Conservation (phyloP, 2,797 vertebrate genomes). For the Sciurus carolinensis region DNA sequence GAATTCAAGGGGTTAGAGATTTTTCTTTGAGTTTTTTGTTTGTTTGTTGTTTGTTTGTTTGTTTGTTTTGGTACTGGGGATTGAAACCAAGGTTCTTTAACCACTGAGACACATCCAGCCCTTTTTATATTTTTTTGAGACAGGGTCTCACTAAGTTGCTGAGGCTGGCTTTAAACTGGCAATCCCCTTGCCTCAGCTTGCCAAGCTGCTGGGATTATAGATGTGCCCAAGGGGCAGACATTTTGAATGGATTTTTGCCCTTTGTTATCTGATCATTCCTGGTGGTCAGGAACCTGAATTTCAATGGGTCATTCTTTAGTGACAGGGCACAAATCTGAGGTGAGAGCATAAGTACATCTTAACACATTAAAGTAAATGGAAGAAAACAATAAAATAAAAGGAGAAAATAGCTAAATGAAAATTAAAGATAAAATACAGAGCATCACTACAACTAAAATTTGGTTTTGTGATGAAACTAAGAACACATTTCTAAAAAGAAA, state of each 20-base stretch:
- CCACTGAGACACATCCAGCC: too few relatives aligned
- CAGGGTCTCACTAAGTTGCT: too few relatives aligned
- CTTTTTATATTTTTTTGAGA: too few relatives aligned
- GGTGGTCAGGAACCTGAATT: not conserved
- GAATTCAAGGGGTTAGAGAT: not conserved
- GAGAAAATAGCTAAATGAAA: conserved; percentile 15
- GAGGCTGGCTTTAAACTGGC: too few relatives aligned
- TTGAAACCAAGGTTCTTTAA: too few relatives aligned
- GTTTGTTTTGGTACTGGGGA: too few relatives aligned
- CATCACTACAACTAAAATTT: not conserved
- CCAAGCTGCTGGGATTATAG: too few relatives aligned
- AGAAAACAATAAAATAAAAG: not conserved
- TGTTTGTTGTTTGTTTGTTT: too few relatives aligned
- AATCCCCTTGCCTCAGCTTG: too few relatives aligned
- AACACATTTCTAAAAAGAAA: conserved; percentile 14
- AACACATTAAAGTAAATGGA: not conserved
- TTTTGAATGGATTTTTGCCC: not conserved
- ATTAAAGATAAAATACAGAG: not conserved
- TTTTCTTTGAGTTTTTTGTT: too few relatives aligned
- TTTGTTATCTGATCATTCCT: not conserved
- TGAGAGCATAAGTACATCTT: not conserved
- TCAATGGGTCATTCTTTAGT: not conserved
- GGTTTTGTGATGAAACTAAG: not conserved
- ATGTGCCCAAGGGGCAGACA: not conserved
- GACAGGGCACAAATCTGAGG: not conserved